A percentile compares a stretch with the other conserved stretches of the same genome.
Conservation (phyloP, 2,797 vertebrate genomes). For the Rhinoraja longicauda region DNA sequence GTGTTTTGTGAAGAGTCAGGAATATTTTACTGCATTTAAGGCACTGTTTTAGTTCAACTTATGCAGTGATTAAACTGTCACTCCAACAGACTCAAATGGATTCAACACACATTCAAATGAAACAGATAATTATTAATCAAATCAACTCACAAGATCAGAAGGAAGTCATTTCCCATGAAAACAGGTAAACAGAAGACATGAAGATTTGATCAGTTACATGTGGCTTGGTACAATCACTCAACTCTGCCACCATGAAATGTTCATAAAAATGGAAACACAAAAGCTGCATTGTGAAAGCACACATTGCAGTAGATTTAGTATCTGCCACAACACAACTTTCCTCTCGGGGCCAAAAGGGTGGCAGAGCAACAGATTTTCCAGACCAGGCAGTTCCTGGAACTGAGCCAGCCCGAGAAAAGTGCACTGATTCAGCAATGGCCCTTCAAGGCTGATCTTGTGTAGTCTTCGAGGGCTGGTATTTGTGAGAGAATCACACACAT, state of each 20-base stretch:
- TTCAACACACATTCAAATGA: neutral
- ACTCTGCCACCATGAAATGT: neutral
- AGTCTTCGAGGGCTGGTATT: neutral
- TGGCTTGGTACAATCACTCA: neutral
- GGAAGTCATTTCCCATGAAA: neutral
- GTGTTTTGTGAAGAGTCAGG: neutral
- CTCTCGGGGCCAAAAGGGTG: slow-evolving; percentile 23
- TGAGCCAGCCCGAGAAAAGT: neutral
- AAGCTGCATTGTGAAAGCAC: neutral
- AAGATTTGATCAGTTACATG: neutral
- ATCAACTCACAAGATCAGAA: neutral
- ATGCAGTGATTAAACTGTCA: neutral
- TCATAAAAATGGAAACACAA: neutral
- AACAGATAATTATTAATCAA: neutral
- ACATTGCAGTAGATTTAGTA: neutral
- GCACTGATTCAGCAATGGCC: neutral
- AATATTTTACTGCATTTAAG: neutral
- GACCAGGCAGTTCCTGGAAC: slow-evolving; percentile 22
- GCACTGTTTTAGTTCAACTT: neutral
- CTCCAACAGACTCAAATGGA: neutral
- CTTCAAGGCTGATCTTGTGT: neutral
- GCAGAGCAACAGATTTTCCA: slow-evolving; percentile 27
- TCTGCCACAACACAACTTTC: slow-evolving; percentile 13
- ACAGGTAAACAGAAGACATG: neutral
- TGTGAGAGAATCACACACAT: neutral